Evolutionary conservation across 2,888 invertebrate genomes (phyloP).

Genomic region (Noctua fimbriata): DNA sequence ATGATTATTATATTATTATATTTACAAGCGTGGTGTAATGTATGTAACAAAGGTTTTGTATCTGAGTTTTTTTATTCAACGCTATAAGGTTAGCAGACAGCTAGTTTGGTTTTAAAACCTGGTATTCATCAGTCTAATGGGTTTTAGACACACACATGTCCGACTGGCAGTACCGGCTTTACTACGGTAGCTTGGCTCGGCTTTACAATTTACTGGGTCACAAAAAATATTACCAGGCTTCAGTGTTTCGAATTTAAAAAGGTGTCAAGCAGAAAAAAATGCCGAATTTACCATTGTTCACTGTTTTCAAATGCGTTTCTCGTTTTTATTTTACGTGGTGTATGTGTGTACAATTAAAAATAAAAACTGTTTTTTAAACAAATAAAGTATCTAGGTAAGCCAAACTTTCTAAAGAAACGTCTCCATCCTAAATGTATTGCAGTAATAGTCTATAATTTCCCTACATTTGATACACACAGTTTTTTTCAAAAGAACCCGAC

Average conservation of each 20-base stretch:
- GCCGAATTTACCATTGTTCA: neutral
- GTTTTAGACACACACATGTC: neutral
- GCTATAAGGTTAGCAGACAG: neutral
- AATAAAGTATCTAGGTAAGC: no score
- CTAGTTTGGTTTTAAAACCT: neutral
- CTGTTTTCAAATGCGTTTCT: neutral
- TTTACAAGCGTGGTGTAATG: no score
- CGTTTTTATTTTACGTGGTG: neutral
- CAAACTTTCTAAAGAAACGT: neutral
- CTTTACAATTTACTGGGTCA: slow-evolving; percentile 9
- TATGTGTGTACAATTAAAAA: neutral
- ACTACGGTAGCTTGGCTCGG: slow-evolving; percentile 7
- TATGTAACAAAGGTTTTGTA: no score
- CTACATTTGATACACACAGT: neutral
- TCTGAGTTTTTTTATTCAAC: no score
- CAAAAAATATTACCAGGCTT: slow-evolving; percentile 11
- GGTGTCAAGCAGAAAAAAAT: neutral
- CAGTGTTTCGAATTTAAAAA: slow-evolving; percentile 2
- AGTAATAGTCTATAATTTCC: neutral
- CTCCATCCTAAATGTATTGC: neutral
- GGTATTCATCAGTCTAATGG: slow-evolving; percentile 16
- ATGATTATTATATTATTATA: no score
- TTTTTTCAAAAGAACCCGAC: neutral
- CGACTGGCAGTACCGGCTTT: slow-evolving; percentile 5
- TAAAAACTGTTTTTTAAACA: neutral